These are phyloP conservation scores for Pharmacophagus antenor DNA, from an alignment of 2,888 invertebrate species.

Conservation along the genomic window DNA sequence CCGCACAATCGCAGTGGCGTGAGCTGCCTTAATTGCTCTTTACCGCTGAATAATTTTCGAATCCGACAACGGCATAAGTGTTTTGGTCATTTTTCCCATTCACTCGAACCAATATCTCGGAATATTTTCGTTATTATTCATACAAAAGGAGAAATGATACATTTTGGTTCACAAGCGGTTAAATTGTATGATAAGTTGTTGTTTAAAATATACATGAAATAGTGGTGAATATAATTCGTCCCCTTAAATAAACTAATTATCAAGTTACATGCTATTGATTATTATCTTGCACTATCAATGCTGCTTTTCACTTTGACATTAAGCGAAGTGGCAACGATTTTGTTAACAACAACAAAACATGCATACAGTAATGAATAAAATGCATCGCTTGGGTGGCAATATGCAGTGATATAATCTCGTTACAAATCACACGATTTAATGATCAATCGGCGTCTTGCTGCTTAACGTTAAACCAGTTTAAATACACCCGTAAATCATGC, in stretches of 20 bases:
- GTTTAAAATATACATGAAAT: background rate
- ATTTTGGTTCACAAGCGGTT: background rate
- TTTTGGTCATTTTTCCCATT: slow-evolving; percentile 27
- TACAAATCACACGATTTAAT: slow-evolving; percentile 72
- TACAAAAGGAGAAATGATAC: slow-evolving; percentile 12
- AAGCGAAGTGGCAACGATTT: background rate
- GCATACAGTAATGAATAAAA: slow-evolving; percentile 20
- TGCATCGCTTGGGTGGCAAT: slow-evolving; percentile 63
- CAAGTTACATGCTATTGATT: background rate
- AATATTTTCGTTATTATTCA: slow-evolving; percentile 15
- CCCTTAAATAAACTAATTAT: background rate
- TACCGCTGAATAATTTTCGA: slow-evolving; percentile 57
- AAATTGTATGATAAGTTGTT: background rate
- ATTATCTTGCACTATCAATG: background rate
- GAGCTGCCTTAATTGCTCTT: slow-evolving; percentile 67
- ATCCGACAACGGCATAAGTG: slow-evolving; percentile 39
- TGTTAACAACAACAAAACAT: slow-evolving; percentile 8
- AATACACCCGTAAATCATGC: slow-evolving; percentile 76
- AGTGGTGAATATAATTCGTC: background rate
- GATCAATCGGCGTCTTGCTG: slow-evolving; percentile 58
- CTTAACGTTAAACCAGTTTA: slow-evolving; percentile 75
- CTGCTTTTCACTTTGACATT: background rate
- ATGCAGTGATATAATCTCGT: slow-evolving; percentile 69
- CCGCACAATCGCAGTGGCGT: slow-evolving; percentile 61
- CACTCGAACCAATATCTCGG: slow-evolving; percentile 16